Percentiles rank a stretch among this genome's conserved stretches.
phyloP scores from a whole-genome alignment of 2,888 invertebrate genomes.

The Tuberolachnus salignus region DNA sequence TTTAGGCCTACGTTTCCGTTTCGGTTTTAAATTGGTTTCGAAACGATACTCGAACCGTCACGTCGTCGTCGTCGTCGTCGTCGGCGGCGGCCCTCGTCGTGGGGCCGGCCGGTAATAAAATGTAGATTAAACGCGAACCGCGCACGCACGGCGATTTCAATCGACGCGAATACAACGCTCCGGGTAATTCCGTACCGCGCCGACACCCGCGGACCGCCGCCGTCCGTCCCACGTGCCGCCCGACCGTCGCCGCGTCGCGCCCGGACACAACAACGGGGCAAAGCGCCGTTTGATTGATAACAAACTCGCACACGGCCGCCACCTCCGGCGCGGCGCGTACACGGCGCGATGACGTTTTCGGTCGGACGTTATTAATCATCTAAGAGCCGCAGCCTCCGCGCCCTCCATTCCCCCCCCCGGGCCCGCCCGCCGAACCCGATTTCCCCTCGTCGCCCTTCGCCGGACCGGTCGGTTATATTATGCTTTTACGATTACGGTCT shows the following conservation, averaged over 20 bases:
- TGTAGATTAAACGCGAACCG: conserved; percentile 47
- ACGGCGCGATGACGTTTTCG: conserved; percentile 33
- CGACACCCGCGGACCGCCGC: neutral
- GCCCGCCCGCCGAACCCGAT: neutral
- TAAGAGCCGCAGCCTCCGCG: neutral
- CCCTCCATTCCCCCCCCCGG: neutral
- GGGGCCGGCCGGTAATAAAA: conserved; percentile 6
- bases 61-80: too few species aligned
- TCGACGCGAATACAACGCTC: conserved; percentile 50
- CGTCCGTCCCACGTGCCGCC: neutral
- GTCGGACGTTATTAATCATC: conserved; percentile 50
- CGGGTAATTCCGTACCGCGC: neutral
- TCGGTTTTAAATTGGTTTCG: conserved; percentile 44
- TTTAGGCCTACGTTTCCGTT: neutral
- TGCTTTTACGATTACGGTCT: conserved; percentile 44
- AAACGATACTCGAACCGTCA: conserved; percentile 37
- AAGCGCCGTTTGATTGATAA: conserved; percentile 55
- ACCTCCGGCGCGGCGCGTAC: neutral
- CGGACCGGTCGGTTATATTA: conserved; percentile 3
- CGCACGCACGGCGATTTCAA: conserved; percentile 35
- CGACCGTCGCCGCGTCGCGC: neutral
- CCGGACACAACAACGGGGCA: conserved; percentile 14
- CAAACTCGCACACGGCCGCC: conserved; percentile 18
- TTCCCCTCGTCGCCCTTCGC: neutral
- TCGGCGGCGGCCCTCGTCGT: neutral